Base-by-base conservation (phyloP, 2,113 vertebrate species). In the Xiphorhynchus elegans region DNA sequence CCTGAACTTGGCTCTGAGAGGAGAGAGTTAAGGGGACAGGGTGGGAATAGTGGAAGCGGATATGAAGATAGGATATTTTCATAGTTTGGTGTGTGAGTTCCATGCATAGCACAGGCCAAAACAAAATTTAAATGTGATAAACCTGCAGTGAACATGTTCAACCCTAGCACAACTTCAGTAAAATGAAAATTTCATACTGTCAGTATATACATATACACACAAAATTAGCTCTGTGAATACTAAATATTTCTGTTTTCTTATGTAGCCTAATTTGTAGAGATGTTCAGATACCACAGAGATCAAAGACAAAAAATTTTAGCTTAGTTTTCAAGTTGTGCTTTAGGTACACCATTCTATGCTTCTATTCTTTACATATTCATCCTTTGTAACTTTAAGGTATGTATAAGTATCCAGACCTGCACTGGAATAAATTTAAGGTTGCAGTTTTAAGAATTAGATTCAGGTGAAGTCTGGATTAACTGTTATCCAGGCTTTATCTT, bases 61-160 rank as follows among this genome's bases (percentile, higher is more conserved):
- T 53, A 89, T 79, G 82, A 74, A 72, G 56, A 19, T 7, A 79
- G 25, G 39, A 46, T 75, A 77, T 62, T 77, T 33, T 66, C 29
- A 56, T 25, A 73, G 55, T 67, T 80, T 63, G 18, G 20, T 83
- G 63, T 69, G 29, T 52, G 60, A 83, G 37, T 74, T 93, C 28
- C 92, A 95, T 95, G 82, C 84, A 97, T n/a, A 94, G 37, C 40
- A 93, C n/a, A 93, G 85, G 81, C 55, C 49, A 93, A 93, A 75
- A 40, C 4, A 60, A 92, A 87, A 75, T 73, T 88, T 37, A 64
- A 86, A 87, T 7, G 19, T 33, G 24, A 47, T 49, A 88, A 93
- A 89, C 37, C 70, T 75, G 39, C 3, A 1, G 55, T 47, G 31
- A 89, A 89, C 6, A 9, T 44, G n/a, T 47, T 85, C 55, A 89